Evolutionary conservation across 2,113 vertebrate genomes (phyloP).

Genomic region (Enhydra lutris): DNA sequence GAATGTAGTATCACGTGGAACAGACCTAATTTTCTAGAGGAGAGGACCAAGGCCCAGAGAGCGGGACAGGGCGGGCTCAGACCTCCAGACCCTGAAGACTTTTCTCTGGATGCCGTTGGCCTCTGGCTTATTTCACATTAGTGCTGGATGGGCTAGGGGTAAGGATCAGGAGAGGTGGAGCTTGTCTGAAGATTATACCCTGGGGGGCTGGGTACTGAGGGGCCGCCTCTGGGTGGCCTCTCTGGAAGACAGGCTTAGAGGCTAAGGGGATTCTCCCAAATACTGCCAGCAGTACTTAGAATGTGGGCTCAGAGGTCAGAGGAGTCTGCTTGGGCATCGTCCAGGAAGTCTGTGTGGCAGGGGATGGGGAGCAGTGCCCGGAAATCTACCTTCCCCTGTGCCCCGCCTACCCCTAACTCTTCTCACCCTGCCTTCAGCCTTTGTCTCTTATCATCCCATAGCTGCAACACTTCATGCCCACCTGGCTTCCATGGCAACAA

Average conservation of each 20-base stretch:
- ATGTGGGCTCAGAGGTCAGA: neutral
- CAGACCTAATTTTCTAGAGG: neutral
- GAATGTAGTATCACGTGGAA: neutral
- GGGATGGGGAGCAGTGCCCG: neutral
- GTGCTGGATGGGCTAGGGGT: neutral
- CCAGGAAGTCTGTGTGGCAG: neutral
- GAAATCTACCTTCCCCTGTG: neutral
- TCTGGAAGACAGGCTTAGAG: neutral
- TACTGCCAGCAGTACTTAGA: neutral
- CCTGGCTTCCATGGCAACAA: constrained; percentile 88
- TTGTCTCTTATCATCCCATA: constrained; percentile 67
- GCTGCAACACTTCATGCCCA: constrained; percentile 93
- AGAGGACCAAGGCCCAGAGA: neutral
- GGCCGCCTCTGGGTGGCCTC: neutral
- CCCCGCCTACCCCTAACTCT: neutral
- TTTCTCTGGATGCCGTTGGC: neutral
- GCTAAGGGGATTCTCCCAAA: neutral
- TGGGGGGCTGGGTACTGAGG: neutral
- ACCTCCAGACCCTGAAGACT: neutral
- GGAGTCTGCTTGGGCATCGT: neutral
- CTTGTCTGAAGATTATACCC: neutral
- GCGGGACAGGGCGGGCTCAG: neutral
- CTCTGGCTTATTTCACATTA: neutral
- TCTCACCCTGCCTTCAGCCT: neutral
- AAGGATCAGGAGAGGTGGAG: neutral